Evolutionary conservation across 2,113 vertebrate species (phyloP).

Genomic region (Sakesphorus luctuosus): DNA sequence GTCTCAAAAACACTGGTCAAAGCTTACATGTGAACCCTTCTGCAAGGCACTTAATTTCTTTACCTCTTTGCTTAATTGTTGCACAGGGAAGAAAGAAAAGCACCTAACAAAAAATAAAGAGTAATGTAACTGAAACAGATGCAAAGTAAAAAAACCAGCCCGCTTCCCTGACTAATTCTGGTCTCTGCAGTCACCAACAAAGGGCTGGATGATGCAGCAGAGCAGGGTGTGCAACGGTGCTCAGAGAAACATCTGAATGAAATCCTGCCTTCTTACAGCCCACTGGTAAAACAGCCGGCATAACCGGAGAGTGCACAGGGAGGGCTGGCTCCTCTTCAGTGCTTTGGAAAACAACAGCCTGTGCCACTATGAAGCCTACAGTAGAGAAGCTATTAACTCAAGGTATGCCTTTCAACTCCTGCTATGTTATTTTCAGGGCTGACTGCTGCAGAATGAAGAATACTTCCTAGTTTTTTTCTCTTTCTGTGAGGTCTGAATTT

Average conservation of each 20-base stretch:
- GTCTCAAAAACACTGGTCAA: not conserved
- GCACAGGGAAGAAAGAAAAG: not conserved
- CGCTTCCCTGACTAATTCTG: not conserved
- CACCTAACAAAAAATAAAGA: not conserved
- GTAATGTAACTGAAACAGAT: not conserved
- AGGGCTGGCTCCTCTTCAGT: not conserved
- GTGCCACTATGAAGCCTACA: not conserved
- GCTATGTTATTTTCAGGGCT: conserved; percentile 5
- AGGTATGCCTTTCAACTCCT: not conserved
- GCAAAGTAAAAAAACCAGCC: not conserved
- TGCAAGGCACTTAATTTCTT: not conserved
- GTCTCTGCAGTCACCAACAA: not conserved
- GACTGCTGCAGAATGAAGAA: conserved; percentile 1
- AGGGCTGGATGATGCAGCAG: not conserved
- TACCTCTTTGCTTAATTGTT: not conserved
- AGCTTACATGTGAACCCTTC: not conserved
- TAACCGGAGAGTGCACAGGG: accelerated
- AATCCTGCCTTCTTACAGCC: not conserved
- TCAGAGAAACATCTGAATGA: not conserved
- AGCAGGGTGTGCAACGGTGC: not conserved
- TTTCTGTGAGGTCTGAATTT: not conserved
- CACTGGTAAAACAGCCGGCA: not conserved
- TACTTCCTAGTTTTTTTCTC: not conserved
- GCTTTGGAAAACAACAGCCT: not conserved
- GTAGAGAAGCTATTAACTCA: not conserved